Base-by-base conservation (phyloP, 2,113 vertebrate species). In the Camelus dromedarius region DNA sequence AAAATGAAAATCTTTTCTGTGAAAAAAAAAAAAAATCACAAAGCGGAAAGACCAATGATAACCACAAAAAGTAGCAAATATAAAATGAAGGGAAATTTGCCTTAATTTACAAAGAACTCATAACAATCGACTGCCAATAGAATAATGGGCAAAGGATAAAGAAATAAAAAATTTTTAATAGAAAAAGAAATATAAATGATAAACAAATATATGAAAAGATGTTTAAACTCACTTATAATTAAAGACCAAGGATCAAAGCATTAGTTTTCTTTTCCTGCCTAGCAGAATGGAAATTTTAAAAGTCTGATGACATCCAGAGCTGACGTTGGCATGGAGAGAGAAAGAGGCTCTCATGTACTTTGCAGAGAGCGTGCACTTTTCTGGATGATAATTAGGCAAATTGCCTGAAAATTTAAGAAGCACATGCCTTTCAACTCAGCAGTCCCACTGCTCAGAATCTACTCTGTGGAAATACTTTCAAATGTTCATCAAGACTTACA, bases 21-120 rank as follows among this genome's bases (percentile, higher is more conserved):
- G 58, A 90, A 80, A 95, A 79, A 48, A 93, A 50, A 93, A 89
- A 48, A 93, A 56, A 93, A 89, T 58, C 76, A 77, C 30, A 54
- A 93, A 76, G 75, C 42, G 0, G 30, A 69, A 84, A 77, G 42
- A 83, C 18, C 18, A 70, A 58, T 48, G 32, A 6, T 26, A 86
- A 89, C 5, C 4, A 6, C 35, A 35, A 35, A 16, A 75, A 13
- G 30, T 3, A 46, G 58, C 28, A 87, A 79, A 93, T 13, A 85
- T 3, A 48, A 92, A 87, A 79, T 66, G 42, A 32, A 72, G n/a
- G 72, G 42, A 11, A 56, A 62, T 26, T 38, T n/a, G 80, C 38
- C n/a, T 73, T 89, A 56, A 77, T 82, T 92, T 52, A 50, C 18
- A 85, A 91, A 80, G 42, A 75, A 35, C 16, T 60, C 28, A 52